These are phyloP conservation scores for Tanypteryx hageni DNA, from an alignment of 2,888 invertebrate genomes.

Conservation along the genomic window DNA sequence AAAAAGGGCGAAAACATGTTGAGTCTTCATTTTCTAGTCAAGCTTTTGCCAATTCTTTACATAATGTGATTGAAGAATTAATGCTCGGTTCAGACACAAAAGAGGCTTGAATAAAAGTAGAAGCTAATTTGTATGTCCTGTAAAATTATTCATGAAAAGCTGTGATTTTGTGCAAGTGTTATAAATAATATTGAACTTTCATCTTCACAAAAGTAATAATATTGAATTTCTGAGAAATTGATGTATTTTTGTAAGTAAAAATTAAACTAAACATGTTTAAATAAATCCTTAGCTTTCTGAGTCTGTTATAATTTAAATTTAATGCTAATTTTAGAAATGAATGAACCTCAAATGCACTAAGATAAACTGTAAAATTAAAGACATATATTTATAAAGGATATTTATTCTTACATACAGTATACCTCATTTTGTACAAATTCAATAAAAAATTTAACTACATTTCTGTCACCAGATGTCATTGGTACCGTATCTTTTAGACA, in stretches of 20 bases:
- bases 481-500: slow-evolving; percentile 14
- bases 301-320: too few relatives aligned
- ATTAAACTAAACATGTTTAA: too few relatives aligned
- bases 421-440: background rate
- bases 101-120: background rate
- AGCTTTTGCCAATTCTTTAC: slow-evolving; percentile 85
- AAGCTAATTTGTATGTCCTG: background rate
- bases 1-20: slow-evolving; percentile 85
- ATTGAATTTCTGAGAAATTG: too few relatives aligned
- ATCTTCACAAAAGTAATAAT: too few relatives aligned
- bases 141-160: background rate
- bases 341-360: too few relatives aligned
- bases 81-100: slow-evolving; percentile 14
- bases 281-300: too few relatives aligned
- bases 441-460: background rate
- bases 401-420: background rate
- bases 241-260: too few relatives aligned
- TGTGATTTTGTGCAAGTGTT: background rate
- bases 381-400: too few relatives aligned
- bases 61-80: slow-evolving; percentile 74
- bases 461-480: slow-evolving; percentile 17
- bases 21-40: slow-evolving; percentile 89
- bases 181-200: too few relatives aligned
- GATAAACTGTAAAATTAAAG: too few relatives aligned
- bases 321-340: too few relatives aligned